phyloP scores from a whole-genome alignment of 2,797 vertebrate species.

The Bradypodion ventrale region DNA sequence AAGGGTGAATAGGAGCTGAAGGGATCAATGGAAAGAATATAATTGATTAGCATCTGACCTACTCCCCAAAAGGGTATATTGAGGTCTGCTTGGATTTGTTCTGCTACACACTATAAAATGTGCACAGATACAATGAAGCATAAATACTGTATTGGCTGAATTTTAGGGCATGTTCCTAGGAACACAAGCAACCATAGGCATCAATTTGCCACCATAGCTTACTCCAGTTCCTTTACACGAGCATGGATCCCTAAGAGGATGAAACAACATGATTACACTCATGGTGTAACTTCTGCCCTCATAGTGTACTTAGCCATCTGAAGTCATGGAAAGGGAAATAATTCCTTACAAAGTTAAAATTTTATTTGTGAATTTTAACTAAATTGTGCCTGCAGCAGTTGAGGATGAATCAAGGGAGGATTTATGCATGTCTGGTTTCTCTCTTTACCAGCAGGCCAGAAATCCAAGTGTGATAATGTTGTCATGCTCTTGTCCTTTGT shows the following conservation, averaged over 20 bases:
- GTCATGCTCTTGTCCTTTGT: too few species aligned
- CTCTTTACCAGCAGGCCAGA: too few species aligned
- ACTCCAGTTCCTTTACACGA: background rate
- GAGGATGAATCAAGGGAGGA: too few species aligned
- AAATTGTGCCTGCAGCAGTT: too few species aligned
- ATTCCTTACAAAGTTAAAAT: background rate
- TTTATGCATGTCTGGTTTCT: too few species aligned
- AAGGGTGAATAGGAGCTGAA: background rate
- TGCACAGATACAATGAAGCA: background rate
- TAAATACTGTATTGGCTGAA: background rate
- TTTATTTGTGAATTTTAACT: background rate
- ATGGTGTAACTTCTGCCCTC: background rate
- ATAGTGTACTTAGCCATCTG: background rate
- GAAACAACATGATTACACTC: too few species aligned
- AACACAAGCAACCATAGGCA: too few species aligned
- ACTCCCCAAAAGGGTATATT: background rate
- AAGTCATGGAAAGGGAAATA: background rate
- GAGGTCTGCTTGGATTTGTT: background rate
- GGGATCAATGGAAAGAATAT: background rate
- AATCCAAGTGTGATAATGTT: too few species aligned
- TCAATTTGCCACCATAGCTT: too few species aligned
- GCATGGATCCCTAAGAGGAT: background rate
- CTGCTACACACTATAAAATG: background rate
- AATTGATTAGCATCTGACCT: background rate
- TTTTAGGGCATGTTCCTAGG: too few species aligned